Evolutionary conservation across 2,888 invertebrate genomes (phyloP).

Genomic region (Campoplex capitator): DNA sequence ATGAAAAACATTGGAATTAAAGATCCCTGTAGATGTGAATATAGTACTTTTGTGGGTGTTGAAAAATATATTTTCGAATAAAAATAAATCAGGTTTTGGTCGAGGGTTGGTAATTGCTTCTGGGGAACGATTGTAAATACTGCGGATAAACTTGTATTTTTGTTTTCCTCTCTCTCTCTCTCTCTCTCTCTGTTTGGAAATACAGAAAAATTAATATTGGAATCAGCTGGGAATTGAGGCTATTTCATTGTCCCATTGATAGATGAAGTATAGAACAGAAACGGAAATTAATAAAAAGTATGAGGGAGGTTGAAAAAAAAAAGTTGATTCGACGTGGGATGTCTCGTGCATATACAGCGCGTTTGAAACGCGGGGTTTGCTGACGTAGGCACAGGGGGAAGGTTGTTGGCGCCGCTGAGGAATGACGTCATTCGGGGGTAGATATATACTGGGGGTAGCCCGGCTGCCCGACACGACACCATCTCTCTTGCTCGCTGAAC

Average conservation of each 20-base stretch:
- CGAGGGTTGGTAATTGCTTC: not conserved
- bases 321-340: conserved; percentile 14
- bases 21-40: too few relatives aligned
- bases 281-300: conserved; percentile 8
- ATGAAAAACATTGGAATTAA: too few relatives aligned
- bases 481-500: conserved; percentile 73
- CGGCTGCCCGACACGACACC: conserved; percentile 75
- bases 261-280: not conserved
- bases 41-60: too few relatives aligned
- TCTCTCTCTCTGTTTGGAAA: too few relatives aligned
- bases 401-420: conserved; percentile 77
- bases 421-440: conserved; percentile 79
- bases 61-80: too few relatives aligned
- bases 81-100: too few relatives aligned
- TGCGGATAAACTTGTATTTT: not conserved
- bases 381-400: conserved; percentile 76
- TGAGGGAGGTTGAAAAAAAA: not conserved
- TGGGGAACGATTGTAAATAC: not conserved
- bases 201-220: not conserved
- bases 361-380: conserved; percentile 58
- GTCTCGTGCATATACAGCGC: conserved; percentile 39
- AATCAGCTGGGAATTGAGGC: not conserved
- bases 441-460: conserved; percentile 57
- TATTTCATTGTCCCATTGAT: not conserved
- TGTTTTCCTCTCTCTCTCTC: too few relatives aligned